Base-by-base conservation (phyloP, 2,113 vertebrate genomes). In the Apistogramma diplotaenia region DNA sequence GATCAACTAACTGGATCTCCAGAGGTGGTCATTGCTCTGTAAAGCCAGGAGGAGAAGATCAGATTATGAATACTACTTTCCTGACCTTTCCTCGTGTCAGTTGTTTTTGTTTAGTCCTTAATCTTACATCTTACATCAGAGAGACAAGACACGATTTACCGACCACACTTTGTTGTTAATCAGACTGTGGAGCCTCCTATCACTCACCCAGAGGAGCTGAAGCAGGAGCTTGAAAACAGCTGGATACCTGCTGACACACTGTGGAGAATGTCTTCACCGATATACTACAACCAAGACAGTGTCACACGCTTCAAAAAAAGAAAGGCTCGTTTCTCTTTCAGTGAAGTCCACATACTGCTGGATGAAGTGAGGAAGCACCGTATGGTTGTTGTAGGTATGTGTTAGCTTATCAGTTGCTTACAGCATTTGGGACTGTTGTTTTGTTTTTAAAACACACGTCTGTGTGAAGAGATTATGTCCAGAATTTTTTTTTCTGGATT, bases 331-430 rank as follows among this genome's bases (percentile, higher is more conserved):
- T 96, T 96, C 87, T 89, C 93, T 2, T 95, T 95, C 85, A 94
- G 93, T 35, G 95, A 96, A 81, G 94, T 96, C 57, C 95, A 96
- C 90, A 94, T 94, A n/a, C 89, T 96, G 79, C 78, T 96, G 91
- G 94, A 95, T 43, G 95, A 96, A 94, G 95, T 96, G 79, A 92
- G 93, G 71, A 96, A 94, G 85, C 90, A 96, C 76, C 93, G 94
- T 1, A 89, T 88, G 71, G 87, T 96, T 23, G 89, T 96, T 60
- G 94, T 96, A 13, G 95, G 95, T 95, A 89, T 35, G 95, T 94
- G 57, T 57, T 8, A 18, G 40, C 23, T 27, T 15, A 11, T 55
- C 5, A 46, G 9, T 29, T 40, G 8, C 11, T 81, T 11, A 12
- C 43, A 2, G 4, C 12, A 4, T 23, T 58, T 53, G 46, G 21